phyloP scores from a whole-genome alignment of 2,888 invertebrate species.

The Pandemis heparana region DNA sequence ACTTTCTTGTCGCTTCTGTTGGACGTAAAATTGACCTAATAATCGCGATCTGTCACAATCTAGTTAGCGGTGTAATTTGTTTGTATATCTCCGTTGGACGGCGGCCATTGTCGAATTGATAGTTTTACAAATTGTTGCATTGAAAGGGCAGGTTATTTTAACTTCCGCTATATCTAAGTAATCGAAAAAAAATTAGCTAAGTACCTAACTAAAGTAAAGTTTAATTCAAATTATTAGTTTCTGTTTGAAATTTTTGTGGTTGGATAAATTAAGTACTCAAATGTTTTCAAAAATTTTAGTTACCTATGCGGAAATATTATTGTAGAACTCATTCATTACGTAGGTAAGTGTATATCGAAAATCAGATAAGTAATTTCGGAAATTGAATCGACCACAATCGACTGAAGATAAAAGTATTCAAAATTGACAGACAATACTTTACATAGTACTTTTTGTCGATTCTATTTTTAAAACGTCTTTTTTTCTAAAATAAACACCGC shows the following conservation, averaged over 20 bases:
- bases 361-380: neutral
- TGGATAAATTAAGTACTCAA: too few relatives aligned
- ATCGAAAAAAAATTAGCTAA: neutral
- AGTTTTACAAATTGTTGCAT: constrained; percentile 22
- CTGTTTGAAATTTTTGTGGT: too few relatives aligned
- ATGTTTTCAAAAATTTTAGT: too few relatives aligned
- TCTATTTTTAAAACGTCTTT: too few relatives aligned
- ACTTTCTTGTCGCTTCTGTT: constrained; percentile 46
- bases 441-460: too few relatives aligned
- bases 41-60: constrained; percentile 80
- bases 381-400: neutral
- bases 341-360: too few relatives aligned
- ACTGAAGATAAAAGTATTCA: neutral
- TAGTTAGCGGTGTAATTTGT: constrained; percentile 68
- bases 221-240: too few relatives aligned
- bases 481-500: too few relatives aligned
- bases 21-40: constrained; percentile 72
- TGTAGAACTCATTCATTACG: too few relatives aligned
- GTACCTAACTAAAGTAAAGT: too few relatives aligned
- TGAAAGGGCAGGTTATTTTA: neutral
- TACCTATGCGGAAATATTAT: too few relatives aligned
- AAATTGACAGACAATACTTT: too few relatives aligned
- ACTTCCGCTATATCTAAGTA: neutral
- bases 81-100: constrained; percentile 45
- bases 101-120: constrained; percentile 36